Conservation (phyloP, 2,113 vertebrate genomes). For the Entomyzon cyanotis region DNA sequence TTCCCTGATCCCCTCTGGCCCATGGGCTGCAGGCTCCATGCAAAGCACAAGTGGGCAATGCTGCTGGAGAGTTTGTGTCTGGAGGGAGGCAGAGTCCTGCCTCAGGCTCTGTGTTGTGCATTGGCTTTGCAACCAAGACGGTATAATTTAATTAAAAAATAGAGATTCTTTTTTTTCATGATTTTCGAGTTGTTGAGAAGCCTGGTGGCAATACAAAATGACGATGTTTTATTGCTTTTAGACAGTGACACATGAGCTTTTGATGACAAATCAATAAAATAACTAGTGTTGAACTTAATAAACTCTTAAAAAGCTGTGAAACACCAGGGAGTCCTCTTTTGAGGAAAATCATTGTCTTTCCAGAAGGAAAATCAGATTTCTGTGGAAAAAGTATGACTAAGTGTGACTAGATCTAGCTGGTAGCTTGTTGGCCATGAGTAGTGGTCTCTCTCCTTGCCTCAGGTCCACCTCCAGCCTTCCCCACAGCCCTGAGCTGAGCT, state of each 20-base stretch:
- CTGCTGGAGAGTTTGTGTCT: fast-evolving
- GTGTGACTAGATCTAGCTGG: neutral
- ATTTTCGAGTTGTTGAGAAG: neutral
- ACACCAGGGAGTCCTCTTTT: neutral
- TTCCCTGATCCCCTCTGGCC: neutral
- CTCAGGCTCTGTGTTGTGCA: fast-evolving
- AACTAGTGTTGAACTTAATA: neutral
- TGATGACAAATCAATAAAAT: neutral
- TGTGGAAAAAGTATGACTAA: neutral
- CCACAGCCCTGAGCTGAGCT: neutral
- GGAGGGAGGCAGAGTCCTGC: neutral
- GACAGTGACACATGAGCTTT: neutral
- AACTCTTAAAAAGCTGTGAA: neutral
- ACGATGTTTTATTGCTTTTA: neutral
- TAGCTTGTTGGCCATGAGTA: neutral
- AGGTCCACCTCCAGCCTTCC: neutral
- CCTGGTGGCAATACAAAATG: neutral
- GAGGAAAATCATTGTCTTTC: neutral
- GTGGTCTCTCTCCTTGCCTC: neutral
- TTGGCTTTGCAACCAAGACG: neutral
- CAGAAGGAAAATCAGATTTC: neutral
- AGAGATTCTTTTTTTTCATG: fast-evolving
- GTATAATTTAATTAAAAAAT: neutral
- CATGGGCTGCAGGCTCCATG: fast-evolving
- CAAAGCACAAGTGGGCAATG: fast-evolving